Conservation (phyloP, 37 sponge, comb jelly and placozoan species). For the Corticium candelabrum region DNA sequence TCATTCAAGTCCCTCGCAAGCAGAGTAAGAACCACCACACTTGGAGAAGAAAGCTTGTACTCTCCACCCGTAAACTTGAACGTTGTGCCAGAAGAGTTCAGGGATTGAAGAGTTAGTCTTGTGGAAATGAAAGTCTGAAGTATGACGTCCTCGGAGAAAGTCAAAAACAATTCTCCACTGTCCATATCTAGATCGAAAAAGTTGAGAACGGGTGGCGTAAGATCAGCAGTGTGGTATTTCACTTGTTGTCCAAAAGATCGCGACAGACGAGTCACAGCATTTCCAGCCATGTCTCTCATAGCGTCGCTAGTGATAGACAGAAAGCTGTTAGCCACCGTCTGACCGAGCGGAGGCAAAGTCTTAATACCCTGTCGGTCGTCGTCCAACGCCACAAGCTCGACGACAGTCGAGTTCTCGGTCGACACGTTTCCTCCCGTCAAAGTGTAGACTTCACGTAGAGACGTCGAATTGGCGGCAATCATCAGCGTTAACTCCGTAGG, state of each 20-base stretch:
- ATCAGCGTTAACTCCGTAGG: conserved; percentile 41
- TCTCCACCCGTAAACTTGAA: conserved; percentile 33
- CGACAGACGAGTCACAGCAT: conserved; percentile 24
- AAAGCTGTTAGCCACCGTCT: conserved; percentile 27
- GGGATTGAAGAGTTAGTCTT: conserved; percentile 49
- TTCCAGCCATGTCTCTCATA: conserved; percentile 60
- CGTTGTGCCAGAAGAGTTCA: conserved; percentile 9
- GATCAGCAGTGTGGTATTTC: conserved; percentile 47
- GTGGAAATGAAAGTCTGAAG: conserved; percentile 31
- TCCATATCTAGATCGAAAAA: conserved; percentile 52
- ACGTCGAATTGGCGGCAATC: not conserved
- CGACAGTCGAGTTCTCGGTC: conserved; percentile 46
- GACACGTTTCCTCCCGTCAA: conserved; percentile 56
- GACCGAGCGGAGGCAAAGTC: conserved; percentile 62
- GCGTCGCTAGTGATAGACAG: conserved; percentile 32
- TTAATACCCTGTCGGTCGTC: conserved; percentile 56
- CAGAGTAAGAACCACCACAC: conserved; percentile 30
- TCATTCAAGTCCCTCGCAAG: conserved; percentile 46
- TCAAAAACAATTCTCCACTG: conserved; percentile 31
- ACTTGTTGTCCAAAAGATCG: conserved; percentile 20
- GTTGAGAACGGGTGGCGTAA: conserved; percentile 54
- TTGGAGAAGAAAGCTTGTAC: conserved; percentile 11
- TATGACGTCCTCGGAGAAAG: conserved; percentile 59
- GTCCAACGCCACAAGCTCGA: conserved; percentile 50
- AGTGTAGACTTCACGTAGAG: not conserved